phyloP scores from a whole-genome alignment of 1,140 invertebrate species.

The Chrysopa pallens region DNA sequence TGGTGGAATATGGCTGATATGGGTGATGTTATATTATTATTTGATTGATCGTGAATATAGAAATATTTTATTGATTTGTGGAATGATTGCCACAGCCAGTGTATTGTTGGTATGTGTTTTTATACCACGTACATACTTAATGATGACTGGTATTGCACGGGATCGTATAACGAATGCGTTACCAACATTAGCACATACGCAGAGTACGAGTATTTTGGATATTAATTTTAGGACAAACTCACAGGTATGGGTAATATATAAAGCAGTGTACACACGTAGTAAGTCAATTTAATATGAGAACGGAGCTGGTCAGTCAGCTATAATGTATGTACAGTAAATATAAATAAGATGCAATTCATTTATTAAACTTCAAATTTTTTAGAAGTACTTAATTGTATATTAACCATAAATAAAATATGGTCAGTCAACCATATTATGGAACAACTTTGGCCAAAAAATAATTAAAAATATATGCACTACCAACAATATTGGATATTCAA shows the following conservation, averaged over 20 bases:
- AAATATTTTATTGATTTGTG: conserved; percentile 26
- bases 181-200: conserved; percentile 12
- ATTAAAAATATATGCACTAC: no score
- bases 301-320: no score
- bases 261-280: no score
- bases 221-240: neutral
- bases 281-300: no score
- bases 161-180: conserved; percentile 22
- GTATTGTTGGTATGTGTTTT: conserved; percentile 27
- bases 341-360: no score
- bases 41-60: conserved; percentile 23
- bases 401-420: no score
- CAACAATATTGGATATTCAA: no score
- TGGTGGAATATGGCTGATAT: conserved; percentile 25
- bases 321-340: no score
- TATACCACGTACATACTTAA: conserved; percentile 31
- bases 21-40: conserved; percentile 21
- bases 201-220: neutral
- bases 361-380: no score
- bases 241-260: neutral
- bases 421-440: no score
- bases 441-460: no score
- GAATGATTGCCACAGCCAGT: conserved; percentile 26
- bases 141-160: conserved; percentile 24
- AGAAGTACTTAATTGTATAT: no score